phyloP scores from a whole-genome alignment of 2,797 vertebrate species.

The Thunnus albacares region DNA sequence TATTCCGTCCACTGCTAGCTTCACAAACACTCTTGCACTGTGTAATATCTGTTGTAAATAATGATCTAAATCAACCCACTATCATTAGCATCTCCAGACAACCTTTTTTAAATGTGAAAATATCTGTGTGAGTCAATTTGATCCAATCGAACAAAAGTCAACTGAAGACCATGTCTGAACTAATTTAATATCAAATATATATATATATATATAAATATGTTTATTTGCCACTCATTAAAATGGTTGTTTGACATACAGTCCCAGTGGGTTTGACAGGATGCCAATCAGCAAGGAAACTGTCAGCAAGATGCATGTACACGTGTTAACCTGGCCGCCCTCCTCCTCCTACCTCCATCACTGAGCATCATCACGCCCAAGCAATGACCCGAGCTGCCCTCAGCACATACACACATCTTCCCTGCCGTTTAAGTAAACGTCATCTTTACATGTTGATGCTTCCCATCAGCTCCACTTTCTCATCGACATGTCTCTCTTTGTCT shows the following conservation, averaged over 20 bases:
- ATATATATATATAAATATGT: too few relatives aligned
- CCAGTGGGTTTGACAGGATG: constrained; percentile 15
- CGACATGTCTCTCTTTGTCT: not conserved
- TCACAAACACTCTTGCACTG: not conserved
- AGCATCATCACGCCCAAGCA: constrained; percentile 25
- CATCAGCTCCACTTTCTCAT: constrained; percentile 1
- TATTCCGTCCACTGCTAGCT: not conserved
- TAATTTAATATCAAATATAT: not conserved
- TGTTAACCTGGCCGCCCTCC: constrained; percentile 24
- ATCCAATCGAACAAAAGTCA: not conserved
- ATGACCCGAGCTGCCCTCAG: constrained; percentile 17
- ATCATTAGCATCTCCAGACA: not conserved
- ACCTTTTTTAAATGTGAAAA: constrained; percentile 5
- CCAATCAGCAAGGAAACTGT: constrained; percentile 44
- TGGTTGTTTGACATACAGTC: constrained; percentile 8
- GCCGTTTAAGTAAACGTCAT: constrained; percentile 52
- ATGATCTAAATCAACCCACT: not conserved
- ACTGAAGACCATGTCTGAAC: not conserved
- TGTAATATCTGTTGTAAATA: not conserved
- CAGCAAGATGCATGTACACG: constrained; percentile 26
- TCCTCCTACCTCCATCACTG: constrained; percentile 30
- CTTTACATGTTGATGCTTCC: constrained; percentile 8
- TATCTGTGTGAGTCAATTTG: not conserved
- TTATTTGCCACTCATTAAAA: not conserved
- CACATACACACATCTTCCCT: constrained; percentile 2